A percentile compares a stretch with the other conserved stretches of the same genome.
Conservation (phyloP, 2,888 invertebrate genomes). For the Caenorhabditis sinica region DNA sequence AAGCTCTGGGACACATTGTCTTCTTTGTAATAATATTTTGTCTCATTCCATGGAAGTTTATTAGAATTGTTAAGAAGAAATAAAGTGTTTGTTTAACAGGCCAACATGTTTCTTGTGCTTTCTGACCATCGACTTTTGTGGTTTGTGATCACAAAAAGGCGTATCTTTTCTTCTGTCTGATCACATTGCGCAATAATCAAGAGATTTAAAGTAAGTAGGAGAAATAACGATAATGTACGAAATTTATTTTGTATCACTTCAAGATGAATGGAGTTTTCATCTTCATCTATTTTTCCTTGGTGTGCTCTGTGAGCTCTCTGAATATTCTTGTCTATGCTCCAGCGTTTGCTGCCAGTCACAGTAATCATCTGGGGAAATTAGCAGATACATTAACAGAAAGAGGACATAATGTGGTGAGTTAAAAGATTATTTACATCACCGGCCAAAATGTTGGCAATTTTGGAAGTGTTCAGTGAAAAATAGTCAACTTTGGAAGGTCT, state of each 20-base stretch:
- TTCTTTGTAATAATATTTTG: neutral
- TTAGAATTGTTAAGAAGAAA: neutral
- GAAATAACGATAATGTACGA: neutral
- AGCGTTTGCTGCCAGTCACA: conserved; percentile 67
- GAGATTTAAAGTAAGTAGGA: conserved; percentile 22
- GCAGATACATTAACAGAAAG: conserved; percentile 67
- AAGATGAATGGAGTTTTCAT: neutral
- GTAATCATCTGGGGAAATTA: conserved; percentile 65
- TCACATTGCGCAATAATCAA: conserved; percentile 23
- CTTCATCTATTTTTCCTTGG: neutral
- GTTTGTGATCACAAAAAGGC: conserved; percentile 47
- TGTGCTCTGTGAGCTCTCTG: neutral
- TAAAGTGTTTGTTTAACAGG: too few relatives aligned
- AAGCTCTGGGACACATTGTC: neutral
- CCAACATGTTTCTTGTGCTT: too few relatives aligned
- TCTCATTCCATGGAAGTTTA: conserved; percentile 4
- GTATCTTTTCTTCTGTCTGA: neutral
- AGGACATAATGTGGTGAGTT: conserved; percentile 70
- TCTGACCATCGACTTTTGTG: conserved; percentile 12
- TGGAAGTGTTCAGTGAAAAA: too few relatives aligned
- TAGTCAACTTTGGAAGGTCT: too few relatives aligned
- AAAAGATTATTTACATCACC: too few relatives aligned
- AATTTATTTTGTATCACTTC: too few relatives aligned
- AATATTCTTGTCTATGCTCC: conserved; percentile 70
- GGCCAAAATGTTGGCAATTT: too few relatives aligned